Evolutionary conservation across 2,797 vertebrate genomes (phyloP).

Genomic region (Phoebastria nigripes): DNA sequence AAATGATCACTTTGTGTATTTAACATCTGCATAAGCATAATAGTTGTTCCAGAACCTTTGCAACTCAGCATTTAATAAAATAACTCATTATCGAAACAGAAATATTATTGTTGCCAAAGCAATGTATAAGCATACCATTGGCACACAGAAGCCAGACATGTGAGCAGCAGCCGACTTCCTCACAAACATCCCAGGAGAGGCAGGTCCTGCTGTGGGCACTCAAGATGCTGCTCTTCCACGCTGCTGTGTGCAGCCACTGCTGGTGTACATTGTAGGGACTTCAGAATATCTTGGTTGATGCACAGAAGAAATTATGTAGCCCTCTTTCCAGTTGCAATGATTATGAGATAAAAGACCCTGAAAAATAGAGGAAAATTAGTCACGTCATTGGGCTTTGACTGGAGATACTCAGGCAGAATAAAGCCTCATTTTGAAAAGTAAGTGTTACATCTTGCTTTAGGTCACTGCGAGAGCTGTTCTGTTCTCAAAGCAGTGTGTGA

Average conservation of each 20-base stretch:
- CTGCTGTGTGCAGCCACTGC: neutral
- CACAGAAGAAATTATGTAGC: neutral
- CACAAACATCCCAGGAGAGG: neutral
- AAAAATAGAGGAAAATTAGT: neutral
- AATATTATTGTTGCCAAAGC: neutral
- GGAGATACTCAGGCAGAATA: neutral
- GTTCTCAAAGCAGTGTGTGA: neutral
- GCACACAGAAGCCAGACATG: neutral
- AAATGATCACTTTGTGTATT: neutral
- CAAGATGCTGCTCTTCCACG: neutral
- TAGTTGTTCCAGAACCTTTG: neutral
- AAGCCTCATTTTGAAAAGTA: neutral
- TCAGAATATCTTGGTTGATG: neutral
- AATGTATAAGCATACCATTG: neutral
- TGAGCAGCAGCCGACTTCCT: neutral
- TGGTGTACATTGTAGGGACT: neutral
- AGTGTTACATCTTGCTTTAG: neutral
- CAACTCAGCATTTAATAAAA: constrained; percentile 11
- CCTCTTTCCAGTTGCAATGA: neutral
- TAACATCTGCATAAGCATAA: neutral
- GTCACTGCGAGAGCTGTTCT: neutral
- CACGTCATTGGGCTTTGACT: neutral
- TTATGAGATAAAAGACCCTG: constrained; percentile 9
- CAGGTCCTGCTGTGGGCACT: neutral
- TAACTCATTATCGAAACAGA: neutral